A percentile compares a stretch with the other conserved stretches of the same genome.
phyloP scores from a whole-genome alignment of 35 echinoderm and acorn worm genomes.

The Lytechinus pictus region DNA sequence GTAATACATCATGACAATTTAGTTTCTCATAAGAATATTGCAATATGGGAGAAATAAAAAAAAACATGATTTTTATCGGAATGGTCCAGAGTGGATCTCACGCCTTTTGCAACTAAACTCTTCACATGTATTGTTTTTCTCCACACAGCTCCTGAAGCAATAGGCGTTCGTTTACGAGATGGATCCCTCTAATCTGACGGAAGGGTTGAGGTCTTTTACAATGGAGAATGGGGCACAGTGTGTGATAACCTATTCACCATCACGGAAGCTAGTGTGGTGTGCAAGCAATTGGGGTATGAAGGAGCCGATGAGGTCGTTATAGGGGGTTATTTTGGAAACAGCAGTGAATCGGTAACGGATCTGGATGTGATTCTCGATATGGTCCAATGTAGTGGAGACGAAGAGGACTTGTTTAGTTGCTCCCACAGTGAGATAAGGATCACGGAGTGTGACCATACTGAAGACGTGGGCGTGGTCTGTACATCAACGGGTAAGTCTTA shows the following conservation, averaged over 20 bases:
- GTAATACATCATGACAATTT: too few species aligned
- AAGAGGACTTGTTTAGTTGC: background rate
- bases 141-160: background rate
- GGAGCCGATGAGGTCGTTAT: background rate
- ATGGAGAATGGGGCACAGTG: background rate
- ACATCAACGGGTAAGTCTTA: background rate
- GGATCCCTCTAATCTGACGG: background rate
- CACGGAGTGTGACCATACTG: background rate
- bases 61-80: too few species aligned
- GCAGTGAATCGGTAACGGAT: background rate
- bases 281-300: background rate
- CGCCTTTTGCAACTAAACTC: too few species aligned
- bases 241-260: background rate
- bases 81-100: too few species aligned
- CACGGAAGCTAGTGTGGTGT: background rate
- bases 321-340: background rate
- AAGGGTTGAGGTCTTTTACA: background rate
- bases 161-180: background rate
- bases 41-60: too few species aligned
- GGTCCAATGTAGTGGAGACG: background rate
- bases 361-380: background rate
- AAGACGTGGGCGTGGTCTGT: conserved; percentile 30
- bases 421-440: background rate
- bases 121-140: too few species aligned
- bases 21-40: too few species aligned